Base-by-base conservation (phyloP, 2,888 invertebrate species). In the Polyploca ridens region DNA sequence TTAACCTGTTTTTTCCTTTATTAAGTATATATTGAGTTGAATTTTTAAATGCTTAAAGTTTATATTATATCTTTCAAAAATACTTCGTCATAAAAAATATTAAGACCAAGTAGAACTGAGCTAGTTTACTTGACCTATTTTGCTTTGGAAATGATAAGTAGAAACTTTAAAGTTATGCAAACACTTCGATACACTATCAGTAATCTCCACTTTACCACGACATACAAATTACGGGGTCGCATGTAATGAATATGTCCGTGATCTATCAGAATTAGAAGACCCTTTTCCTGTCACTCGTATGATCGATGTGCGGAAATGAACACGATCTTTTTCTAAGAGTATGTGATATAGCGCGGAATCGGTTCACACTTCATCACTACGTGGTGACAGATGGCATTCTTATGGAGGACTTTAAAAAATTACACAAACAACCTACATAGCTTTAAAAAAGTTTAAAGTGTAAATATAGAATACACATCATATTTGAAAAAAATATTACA, bases 221-320 rank as follows among this genome's bases (percentile, higher is more conserved):
- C 61, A 41, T 61, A 61, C 81, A 84, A 87, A 86, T 85, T 81
- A 82, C 76, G 74, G 78, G 83, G 82, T 85, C 81, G 75, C 70
- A 49, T 81, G 83, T 88, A 90, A 90, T 91, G 89, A 92, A 92
- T 90, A 90, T 84, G 87, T 87, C 83, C 80, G 75, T 85, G 88
- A 93, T 93, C 92, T 90, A 93, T 93, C 93, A 93, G 91, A 90
- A 93, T 92, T 89, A 92, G 86, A 89, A 86, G 90, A 90, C 90
- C 91, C 90, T 89, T 90, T 88, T 81, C 81, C 87, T 89, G 92
- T 90, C 92, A 86, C 82, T 77, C 71, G 69, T 83, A 90, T 93
- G 93, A 93, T 93, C 90, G 93, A 93, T 93, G 93, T 83, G 85
- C 90, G 92, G 93, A 93, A 93, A 93, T 93, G 91, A 90, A 93